A percentile compares a stretch with the other conserved stretches of the same genome.
These are phyloP conservation scores for Crossocerus cetratus DNA, from an alignment of 2,888 invertebrate genomes.

Conservation along the genomic window DNA sequence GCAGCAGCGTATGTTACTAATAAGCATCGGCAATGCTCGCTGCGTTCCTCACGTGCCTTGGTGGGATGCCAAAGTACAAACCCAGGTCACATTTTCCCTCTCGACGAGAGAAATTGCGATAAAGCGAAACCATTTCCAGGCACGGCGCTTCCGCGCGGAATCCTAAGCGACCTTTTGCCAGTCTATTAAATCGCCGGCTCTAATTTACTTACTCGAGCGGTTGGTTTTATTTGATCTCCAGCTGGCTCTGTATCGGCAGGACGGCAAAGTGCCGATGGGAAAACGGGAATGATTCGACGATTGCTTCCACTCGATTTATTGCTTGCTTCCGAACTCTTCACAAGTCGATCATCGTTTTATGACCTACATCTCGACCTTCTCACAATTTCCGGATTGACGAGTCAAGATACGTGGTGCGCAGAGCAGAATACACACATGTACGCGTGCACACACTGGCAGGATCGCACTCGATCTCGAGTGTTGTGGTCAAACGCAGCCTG, in stretches of 20 bases:
- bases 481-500: not conserved
- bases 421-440: constrained; percentile 11
- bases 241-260: constrained; percentile 18
- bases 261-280: constrained; percentile 16
- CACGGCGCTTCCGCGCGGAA: no score
- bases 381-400: constrained; percentile 36
- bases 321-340: constrained; percentile 34
- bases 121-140: constrained; percentile 19
- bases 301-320: constrained; percentile 48
- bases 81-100: constrained; percentile 49
- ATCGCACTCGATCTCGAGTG: not conserved
- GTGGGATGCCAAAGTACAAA: constrained; percentile 43
- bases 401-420: constrained; percentile 4
- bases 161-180: no score
- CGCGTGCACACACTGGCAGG: no score
- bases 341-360: constrained; percentile 42
- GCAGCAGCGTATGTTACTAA: constrained; percentile 40
- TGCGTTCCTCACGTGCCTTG: constrained; percentile 47
- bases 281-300: constrained; percentile 31
- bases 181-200: no score
- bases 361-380: constrained; percentile 36
- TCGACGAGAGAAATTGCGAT: constrained; percentile 40
- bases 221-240: no score
- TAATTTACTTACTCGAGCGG: no score
- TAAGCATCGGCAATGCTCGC: constrained; percentile 48